Evolutionary conservation across 2,797 vertebrate genomes (phyloP), one percentile per base, ranked within the genome.

Genomic region (Pogoniulus pusillus): DNA sequence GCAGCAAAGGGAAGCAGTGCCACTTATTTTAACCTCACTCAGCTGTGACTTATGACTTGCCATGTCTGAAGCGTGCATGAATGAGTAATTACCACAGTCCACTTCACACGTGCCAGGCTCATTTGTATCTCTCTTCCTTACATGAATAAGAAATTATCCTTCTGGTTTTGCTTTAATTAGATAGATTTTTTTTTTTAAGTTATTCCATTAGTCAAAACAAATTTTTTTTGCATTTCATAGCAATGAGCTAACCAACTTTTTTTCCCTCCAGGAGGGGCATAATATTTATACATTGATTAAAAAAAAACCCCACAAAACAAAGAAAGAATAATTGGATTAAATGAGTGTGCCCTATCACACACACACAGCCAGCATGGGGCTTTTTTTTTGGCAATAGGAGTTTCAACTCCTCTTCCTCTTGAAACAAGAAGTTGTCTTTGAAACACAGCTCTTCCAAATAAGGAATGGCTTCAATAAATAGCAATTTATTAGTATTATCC

Each of bases 381-480:
- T 83, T 70, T 60, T 63, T 78, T 43, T n/a, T n/a, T n/a, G n/a
- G 11, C 10, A 69, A 81, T 18, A n/a, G 8, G 87, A n/a, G 6
- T 80, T 89, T 87, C 59, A 65, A 85, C 1, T 84, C 2, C 4
- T 62, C 39, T 83, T 64, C 10, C 15, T 62, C 89, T 55, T 86
- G 41, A 49, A 82, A 82, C n/a, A 37, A 89, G 89, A 91, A 78
- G 86, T 27, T 72, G n/a, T 29, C 13, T 75, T 91, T 86, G 82
- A 35, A 87, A 66, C 35, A 78, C 71, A 22, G 76, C 70, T 19
- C 7, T 73, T 47, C 16, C 26, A 85, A 69, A 76, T 85, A 81
- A 92, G 79, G 70, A 66, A 85, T 79, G 30, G 62, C 84, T 93
- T 84, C 53, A 82, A 88, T 78, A 81, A 69, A 90, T 14, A 82